Conservation (phyloP, 1,140 invertebrate genomes). For the Parasteatoda tepidariorum region DNA sequence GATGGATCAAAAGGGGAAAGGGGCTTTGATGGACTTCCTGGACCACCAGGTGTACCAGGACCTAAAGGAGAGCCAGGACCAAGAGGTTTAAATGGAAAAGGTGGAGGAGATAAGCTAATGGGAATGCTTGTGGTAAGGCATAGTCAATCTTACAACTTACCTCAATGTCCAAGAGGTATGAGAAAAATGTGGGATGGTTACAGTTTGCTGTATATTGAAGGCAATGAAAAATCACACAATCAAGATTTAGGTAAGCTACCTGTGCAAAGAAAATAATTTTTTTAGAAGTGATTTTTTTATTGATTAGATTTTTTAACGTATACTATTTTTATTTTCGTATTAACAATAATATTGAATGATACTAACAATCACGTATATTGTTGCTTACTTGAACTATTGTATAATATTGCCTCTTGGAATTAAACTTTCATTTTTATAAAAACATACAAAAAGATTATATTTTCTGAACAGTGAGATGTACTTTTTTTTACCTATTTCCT, state of each 20-base stretch:
- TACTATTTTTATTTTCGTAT: background rate
- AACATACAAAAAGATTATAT: no score
- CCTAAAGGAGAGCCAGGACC: slow-evolving; percentile 59
- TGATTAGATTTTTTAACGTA: background rate
- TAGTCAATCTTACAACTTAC: slow-evolving; percentile 87
- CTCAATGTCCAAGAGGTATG: slow-evolving; percentile 86
- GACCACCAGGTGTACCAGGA: slow-evolving; percentile 74
- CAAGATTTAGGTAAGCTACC: slow-evolving; percentile 87
- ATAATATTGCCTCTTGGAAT: no score
- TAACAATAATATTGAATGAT: background rate
- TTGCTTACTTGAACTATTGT: no score
- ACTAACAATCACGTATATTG: no score
- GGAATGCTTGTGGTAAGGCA: slow-evolving; percentile 72
- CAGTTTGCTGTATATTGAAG: slow-evolving; percentile 93
- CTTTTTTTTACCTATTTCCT: no score
- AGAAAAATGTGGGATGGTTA: slow-evolving; percentile 94
- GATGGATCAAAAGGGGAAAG: slow-evolving; percentile 59
- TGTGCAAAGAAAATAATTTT: background rate
- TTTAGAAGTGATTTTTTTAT: background rate
- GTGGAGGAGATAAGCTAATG: slow-evolving; percentile 54
- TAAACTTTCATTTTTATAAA: no score
- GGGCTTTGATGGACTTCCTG: slow-evolving; percentile 68
- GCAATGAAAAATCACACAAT: slow-evolving; percentile 88
- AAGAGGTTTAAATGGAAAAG: slow-evolving; percentile 54
- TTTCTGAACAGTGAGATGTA: no score